A percentile compares a stretch with the other conserved stretches of the same genome.
Evolutionary conservation across 2,888 invertebrate genomes (phyloP).

Genomic region (Amblyjoppa proteus): DNA sequence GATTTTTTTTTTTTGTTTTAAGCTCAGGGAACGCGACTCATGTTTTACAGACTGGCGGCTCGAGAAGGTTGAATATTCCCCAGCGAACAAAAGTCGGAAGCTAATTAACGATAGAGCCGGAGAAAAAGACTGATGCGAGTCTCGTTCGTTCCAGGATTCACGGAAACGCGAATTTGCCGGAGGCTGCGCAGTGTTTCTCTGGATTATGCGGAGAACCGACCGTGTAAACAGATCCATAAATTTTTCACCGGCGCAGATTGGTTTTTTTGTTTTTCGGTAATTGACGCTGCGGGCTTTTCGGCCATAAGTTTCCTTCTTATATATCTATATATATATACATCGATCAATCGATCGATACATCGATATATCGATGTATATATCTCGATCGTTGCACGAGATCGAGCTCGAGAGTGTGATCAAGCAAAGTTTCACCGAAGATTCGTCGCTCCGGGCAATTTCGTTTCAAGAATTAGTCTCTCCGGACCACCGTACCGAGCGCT

Average conservation of each 20-base stretch:
- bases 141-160: constrained; percentile 11
- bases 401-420: constrained; percentile 25
- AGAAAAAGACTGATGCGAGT: background rate
- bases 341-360: background rate
- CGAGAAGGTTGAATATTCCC: background rate
- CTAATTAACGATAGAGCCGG: constrained; percentile 17
- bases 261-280: constrained; percentile 9
- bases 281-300: constrained; percentile 14
- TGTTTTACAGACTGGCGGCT: background rate
- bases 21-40: background rate
- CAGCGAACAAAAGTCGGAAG: background rate
- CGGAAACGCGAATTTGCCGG: background rate
- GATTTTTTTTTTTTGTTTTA: background rate
- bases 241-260: constrained; percentile 70
- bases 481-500: constrained; percentile 6
- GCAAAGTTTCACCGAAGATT: constrained; percentile 1
- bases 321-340: background rate
- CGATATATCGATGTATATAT: background rate
- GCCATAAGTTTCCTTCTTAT: constrained; percentile 17
- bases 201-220: background rate
- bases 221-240: constrained; percentile 81
- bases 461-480: constrained; percentile 11
- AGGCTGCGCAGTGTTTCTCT: background rate
- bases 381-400: constrained; percentile 6
- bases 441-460: background rate